Base-by-base conservation (phyloP, 2,113 vertebrate species). In the Elephas maximus region DNA sequence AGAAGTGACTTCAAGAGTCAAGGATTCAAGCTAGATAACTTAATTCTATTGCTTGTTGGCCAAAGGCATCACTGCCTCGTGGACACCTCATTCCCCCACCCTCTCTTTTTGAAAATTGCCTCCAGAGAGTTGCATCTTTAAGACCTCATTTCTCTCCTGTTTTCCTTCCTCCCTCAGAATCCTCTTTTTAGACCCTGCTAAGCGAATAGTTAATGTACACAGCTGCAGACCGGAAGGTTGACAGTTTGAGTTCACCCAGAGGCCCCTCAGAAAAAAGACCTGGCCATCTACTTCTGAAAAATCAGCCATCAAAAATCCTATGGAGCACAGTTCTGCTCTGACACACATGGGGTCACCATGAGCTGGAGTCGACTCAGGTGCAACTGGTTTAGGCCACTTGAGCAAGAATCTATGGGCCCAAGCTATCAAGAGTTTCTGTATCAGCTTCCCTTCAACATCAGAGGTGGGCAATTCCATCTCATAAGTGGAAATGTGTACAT, bases 31-130 rank as follows among this genome's bases (percentile, higher is more conserved):
- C 67, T 96, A 76, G 73, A 94, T 91, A 57, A 83, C 33, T 74
- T 91, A 69, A 93, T 91, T 91, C 69, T 80, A 5, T 92, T 91
- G 67, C 83, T 53, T n/a, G 37, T 90, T 65, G 12, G 62, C 33
- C 45, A 53, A 60, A 53, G 53, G n/a, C 6, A 41, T 88, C 67
- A 71, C 18, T 84, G 8, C 76, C n/a, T 90, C 4, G 24, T 78
- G 65, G 69, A 37, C 12, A 77, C 33, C 28, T 96, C 20, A n/a
- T 65, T 23, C 62, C 23, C 2, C 12, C 21, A 12, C 20, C 41
- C 45, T 1, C 9, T 88, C n/a, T 73, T 93, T 26, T 24, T 26
- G 41, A 79, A 21, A 51, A 10, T 79, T 79, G 83, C 57, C 30
- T 90, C 41, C 17, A 81, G 62, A 78, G 63, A 84, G 78, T 78